phyloP scores from a whole-genome alignment of 2,113 vertebrate genomes.

The Rhinolophus ferrumequinum region DNA sequence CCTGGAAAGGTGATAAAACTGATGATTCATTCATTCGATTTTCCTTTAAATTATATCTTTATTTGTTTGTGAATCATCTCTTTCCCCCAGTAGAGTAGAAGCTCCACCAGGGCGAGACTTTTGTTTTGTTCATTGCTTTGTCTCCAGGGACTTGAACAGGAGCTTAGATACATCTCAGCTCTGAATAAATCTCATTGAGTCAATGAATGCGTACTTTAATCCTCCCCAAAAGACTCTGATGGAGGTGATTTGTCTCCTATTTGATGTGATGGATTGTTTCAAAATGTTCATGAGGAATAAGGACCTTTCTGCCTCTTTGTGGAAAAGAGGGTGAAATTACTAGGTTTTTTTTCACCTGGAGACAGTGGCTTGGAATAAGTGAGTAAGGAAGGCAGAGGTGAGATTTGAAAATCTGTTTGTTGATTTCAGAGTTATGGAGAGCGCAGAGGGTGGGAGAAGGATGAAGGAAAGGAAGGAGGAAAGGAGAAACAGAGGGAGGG shows the following conservation, averaged over 20 bases:
- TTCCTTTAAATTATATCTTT: neutral
- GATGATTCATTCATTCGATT: neutral
- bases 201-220: fast-evolving
- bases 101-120: neutral
- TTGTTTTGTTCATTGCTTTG: neutral
- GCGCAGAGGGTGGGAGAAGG: no score
- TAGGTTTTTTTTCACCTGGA: neutral
- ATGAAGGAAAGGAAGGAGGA: no score
- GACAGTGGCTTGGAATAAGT: neutral
- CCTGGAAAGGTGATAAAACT: neutral
- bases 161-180: neutral
- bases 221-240: neutral
- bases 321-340: neutral
- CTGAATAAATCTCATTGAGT: neutral
- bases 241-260: neutral
- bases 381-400: neutral
- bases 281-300: neutral
- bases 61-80: neutral
- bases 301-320: neutral
- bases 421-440: neutral
- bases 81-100: fast-evolving
- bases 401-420: neutral
- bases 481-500: no score
- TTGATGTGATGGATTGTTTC: neutral
- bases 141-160: neutral